Conservation (phyloP, 2,888 invertebrate species). For the Psylliodes chrysocephalus region DNA sequence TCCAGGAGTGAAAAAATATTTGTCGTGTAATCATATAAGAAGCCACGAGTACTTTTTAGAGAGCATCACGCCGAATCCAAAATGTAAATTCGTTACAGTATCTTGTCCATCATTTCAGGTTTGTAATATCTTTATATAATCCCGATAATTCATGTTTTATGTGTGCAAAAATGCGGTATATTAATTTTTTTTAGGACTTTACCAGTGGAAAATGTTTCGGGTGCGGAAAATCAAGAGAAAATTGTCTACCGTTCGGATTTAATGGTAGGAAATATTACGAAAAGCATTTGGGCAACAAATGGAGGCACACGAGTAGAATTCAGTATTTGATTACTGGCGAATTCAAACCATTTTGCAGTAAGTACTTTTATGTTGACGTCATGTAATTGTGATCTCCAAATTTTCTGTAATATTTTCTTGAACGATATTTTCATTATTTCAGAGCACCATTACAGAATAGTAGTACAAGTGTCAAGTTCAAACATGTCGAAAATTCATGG, state of each 20-base stretch:
- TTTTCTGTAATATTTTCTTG: too few relatives aligned
- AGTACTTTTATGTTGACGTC: too few relatives aligned
- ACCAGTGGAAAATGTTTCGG: slow-evolving; percentile 76
- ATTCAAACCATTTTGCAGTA: slow-evolving; percentile 80
- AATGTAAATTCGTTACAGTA: slow-evolving; percentile 81
- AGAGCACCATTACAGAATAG: slow-evolving; percentile 84
- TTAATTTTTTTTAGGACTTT: slow-evolving; percentile 69
- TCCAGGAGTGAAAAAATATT: slow-evolving; percentile 72
- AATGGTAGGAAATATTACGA: slow-evolving; percentile 70
- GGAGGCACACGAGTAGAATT: slow-evolving; percentile 60
- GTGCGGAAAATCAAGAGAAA: slow-evolving; percentile 73
- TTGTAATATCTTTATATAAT: slow-evolving; percentile 42
- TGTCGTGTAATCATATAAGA: slow-evolving; percentile 89
- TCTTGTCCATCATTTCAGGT: slow-evolving; percentile 84
- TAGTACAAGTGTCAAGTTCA: slow-evolving; percentile 78
- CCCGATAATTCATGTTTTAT: too few relatives aligned
- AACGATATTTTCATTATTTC: too few relatives aligned
- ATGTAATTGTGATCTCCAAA: too few relatives aligned
- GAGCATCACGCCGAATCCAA: slow-evolving; percentile 78
- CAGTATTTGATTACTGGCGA: slow-evolving; percentile 80
- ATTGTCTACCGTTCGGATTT: slow-evolving; percentile 77
- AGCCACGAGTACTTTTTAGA: slow-evolving; percentile 87
- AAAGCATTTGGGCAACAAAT: slow-evolving; percentile 39
- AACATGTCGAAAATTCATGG: slow-evolving; percentile 78
- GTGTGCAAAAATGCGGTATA: too few relatives aligned